Base-by-base conservation (phyloP, 2,888 invertebrate species). In the Bhutanitis thaidina region DNA sequence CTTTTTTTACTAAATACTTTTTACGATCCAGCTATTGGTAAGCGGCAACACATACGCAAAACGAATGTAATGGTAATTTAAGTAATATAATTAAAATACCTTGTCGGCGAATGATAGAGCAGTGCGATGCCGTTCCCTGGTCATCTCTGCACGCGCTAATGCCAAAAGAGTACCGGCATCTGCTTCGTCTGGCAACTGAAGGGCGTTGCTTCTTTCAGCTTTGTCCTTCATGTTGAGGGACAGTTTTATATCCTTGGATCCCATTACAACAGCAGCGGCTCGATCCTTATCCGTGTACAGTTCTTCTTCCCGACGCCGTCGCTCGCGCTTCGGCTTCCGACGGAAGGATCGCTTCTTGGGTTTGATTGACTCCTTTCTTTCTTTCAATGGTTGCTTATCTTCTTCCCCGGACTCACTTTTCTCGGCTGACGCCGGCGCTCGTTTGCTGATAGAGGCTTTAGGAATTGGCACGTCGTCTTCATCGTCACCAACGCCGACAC, bases 221-320 rank as follows among this genome's bases (percentile, higher is more conserved):
- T 94, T 93, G 62, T 94, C 91, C 70, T 96, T 97, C 62, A 95
- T 88, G 69, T 93, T 95, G 57, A 96, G 80, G 30, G 95, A 95
- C 60, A 95, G 94, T 69, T 97, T 97, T 56, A 97, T 97, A 71
- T 97, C 97, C 56, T 92, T 93, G n/a, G 93, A 94, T 0, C 95
- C 96, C 91, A 95, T 92, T 67, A 96, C 95, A 12, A 96, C 96
- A 0, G 97, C 96, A 0, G 97, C 97, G 0, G 97, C 97, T 5
- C 97, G 90, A 73, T 97, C 97, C 69, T 97, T 97, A 73, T 97
- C 97, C 14, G 96, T 97, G 68, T 96, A 97, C 15, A 95, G 80
- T 69, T 97, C 97, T 61, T 96, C 96, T 55, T 90, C 82, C 4
- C 85, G 71, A 32, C 76, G 65, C 34, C 86, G 67, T 52, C 78